These are phyloP conservation scores for Helicoverpa armigera DNA, from an alignment of 1,140 invertebrate species.

Conservation along the genomic window DNA sequence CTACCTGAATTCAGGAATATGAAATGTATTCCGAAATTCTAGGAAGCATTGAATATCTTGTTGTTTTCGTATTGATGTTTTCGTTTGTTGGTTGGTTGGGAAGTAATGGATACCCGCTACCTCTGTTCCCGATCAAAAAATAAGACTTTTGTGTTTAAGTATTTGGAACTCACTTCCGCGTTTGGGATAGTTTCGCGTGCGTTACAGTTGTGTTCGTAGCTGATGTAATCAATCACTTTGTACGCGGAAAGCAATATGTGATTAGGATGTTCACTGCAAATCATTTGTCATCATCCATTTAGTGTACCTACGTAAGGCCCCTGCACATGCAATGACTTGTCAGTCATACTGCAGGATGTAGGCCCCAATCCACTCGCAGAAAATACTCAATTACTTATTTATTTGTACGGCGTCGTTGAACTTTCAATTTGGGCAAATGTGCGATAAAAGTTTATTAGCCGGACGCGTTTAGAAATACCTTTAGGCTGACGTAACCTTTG, in stretches of 20 bases:
- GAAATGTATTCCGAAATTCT: too few species aligned
- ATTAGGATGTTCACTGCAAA: background rate
- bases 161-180: too few species aligned
- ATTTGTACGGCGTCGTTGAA: conserved; percentile 18
- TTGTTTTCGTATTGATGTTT: too few species aligned
- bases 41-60: too few species aligned
- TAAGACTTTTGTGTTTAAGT: too few species aligned
- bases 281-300: conserved; percentile 41
- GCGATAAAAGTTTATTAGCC: conserved; percentile 35
- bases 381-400: background rate
- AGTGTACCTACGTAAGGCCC: background rate
- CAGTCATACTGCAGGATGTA: conserved; percentile 11
- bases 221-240: background rate
- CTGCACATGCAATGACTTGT: conserved; percentile 10
- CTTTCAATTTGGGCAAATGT: conserved; percentile 5
- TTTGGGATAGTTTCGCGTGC: too few species aligned
- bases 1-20: too few species aligned
- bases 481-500: conserved; percentile 21
- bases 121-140: too few species aligned
- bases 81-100: too few species aligned
- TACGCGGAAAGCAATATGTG: background rate
- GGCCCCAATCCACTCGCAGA: background rate
- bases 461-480: conserved; percentile 8
- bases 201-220: too few species aligned
- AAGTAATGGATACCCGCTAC: too few species aligned